Evolutionary conservation across 2,797 vertebrate species (phyloP), one percentile per base, ranked within the genome.

Genomic region (Enteromius viviparus): DNA sequence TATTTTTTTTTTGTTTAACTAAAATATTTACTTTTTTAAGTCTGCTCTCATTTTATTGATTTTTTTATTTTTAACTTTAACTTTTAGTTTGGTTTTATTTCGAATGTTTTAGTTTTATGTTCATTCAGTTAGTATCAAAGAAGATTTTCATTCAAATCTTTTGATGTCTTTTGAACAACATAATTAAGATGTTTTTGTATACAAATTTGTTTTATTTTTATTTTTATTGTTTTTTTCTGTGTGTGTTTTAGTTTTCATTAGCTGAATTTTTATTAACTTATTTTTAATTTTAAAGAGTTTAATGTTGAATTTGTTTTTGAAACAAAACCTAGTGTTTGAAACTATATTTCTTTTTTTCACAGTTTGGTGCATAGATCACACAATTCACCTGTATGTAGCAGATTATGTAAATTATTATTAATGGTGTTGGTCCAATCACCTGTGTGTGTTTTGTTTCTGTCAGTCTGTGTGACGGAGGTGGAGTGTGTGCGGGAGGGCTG

Each of bases 401-500:
- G 8, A 49, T 32, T 51, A 32, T 62, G 58, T 29, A 45, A 29
- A 45, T 47, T 0, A 76, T 15, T 14, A 11, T 9, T 11, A 21
- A 14, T 17, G 23, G 12, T 4, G 11, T 45, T 49, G 6, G 10
- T 32, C 17, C 42, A 32, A 14, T 12, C 58, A 47, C 17, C 17
- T 65, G 15, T 70, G 60, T 70, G 60, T 34, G 49, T 6, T 34
- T 75, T 55, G 19, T 77, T 42, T 45, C 34, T 34, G 17, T 40
- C 87, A 95, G 94, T 95, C 70, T 93, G 91, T 0, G 94, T 95
- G 88, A 92, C 93, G 0, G 95, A 95, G 86, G 94, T 95, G 89
- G 94, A 94, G 87, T 95, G 94, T 4, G 91, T 95, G 78, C 92
- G 94, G 0, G 94, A 95, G 60, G 94, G 94, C 87, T 96, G 93